Evolutionary conservation across 2,113 vertebrate species (phyloP).

Genomic region (Bos taurus): ARS-UCD2.0 NC_037348.1:30013001-30013500

Average conservation of each 20-base stretch:
- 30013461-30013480: too few relatives aligned
- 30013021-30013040: neutral
- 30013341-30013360: neutral
- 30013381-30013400: neutral
- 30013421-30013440: too few relatives aligned
- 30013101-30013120: too few relatives aligned
- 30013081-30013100: neutral
- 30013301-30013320: neutral
- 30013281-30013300: neutral
- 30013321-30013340: neutral
- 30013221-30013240: neutral
- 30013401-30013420: too few relatives aligned
- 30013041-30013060: neutral
- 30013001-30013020: neutral
- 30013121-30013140: too few relatives aligned
- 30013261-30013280: neutral
- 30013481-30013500: too few relatives aligned
- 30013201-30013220: neutral
- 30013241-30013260: neutral
- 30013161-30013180: neutral
- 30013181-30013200: neutral
- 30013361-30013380: neutral
- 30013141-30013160: too few relatives aligned
- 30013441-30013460: too few relatives aligned
- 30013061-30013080: neutral